These are phyloP conservation scores for Trypoxylus dichotomus DNA, from an alignment of 1,140 invertebrate genomes.

Conservation along the genomic window DNA sequence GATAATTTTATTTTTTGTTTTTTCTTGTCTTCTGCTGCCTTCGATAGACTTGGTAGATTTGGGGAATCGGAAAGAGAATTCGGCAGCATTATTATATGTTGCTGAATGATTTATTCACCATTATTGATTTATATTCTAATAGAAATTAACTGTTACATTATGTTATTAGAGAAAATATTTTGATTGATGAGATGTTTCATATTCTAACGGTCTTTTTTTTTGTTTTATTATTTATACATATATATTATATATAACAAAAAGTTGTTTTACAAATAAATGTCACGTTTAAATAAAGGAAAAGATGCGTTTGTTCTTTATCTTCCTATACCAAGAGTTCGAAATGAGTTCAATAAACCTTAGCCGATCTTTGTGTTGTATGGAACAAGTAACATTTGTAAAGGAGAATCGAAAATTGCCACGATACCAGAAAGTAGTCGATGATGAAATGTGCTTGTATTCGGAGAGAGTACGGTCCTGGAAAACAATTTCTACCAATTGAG, in stretches of 20 bases:
- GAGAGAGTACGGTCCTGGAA: too few relatives aligned
- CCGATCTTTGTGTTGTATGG: too few relatives aligned
- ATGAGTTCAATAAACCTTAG: too few relatives aligned
- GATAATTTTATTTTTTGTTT: too few relatives aligned
- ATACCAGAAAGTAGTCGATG: too few relatives aligned
- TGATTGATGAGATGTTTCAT: neutral
- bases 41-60: neutral
- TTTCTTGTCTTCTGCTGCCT: neutral
- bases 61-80: neutral
- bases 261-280: slow-evolving; percentile 1
- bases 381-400: too few relatives aligned
- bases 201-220: neutral
- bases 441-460: neutral
- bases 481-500: too few relatives aligned
- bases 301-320: neutral
- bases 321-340: neutral
- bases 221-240: neutral
- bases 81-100: neutral
- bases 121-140: neutral
- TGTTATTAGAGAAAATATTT: neutral
- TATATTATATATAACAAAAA: neutral
- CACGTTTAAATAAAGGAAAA: neutral
- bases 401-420: too few relatives aligned
- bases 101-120: neutral
- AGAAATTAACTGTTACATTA: neutral